Conservation (phyloP, 2,888 invertebrate species). For the Amphipyra berbera region DNA sequence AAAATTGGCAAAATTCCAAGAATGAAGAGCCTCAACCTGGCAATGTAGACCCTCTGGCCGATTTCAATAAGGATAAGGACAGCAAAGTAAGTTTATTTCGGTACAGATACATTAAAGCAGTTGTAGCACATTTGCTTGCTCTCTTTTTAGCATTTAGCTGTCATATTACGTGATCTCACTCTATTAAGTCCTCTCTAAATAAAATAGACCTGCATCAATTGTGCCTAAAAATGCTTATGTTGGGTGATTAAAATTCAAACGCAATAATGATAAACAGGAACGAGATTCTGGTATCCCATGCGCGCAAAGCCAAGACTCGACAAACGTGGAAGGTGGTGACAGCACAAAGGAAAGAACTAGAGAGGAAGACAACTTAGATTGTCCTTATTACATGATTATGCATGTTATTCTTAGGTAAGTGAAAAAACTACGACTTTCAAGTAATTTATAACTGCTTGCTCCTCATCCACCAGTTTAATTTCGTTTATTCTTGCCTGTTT, state of each 20-base stretch:
- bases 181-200: background rate
- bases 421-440: background rate
- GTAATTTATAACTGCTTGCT: no score
- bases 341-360: constrained; percentile 78
- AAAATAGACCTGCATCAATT: no score
- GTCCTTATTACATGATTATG: constrained; percentile 93
- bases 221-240: no score
- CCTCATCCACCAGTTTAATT: no score
- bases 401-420: constrained; percentile 91
- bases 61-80: constrained; percentile 83
- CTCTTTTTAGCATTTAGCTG: background rate
- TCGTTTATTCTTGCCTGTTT: no score
- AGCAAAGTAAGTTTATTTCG: constrained; percentile 70
- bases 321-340: constrained; percentile 84
- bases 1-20: constrained; percentile 82
- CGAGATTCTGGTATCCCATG: constrained; percentile 85
- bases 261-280: constrained; percentile 66
- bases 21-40: constrained; percentile 81
- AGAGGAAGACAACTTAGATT: constrained; percentile 85
- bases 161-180: background rate
- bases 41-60: constrained; percentile 77
- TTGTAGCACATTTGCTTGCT: background rate
- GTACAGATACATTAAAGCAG: no score
- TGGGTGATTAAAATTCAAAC: background rate
- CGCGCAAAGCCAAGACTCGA: constrained; percentile 86